Conservation (phyloP, 1,140 invertebrate genomes). For the Ips nitidus region DNA sequence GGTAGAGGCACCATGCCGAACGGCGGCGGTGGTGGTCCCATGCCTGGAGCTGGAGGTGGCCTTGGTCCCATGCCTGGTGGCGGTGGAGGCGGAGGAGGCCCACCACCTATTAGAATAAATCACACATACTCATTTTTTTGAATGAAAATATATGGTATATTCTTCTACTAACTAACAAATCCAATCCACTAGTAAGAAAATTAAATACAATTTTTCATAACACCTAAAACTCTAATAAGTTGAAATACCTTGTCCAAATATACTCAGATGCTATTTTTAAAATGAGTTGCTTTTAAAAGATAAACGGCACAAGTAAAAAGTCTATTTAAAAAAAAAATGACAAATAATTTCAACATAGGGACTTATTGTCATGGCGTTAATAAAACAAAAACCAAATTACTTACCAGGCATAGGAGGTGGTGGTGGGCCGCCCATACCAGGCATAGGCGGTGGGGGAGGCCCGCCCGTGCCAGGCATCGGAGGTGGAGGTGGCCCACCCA, state of each 20-base stretch:
- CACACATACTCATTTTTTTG: background rate
- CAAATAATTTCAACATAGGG: too few species aligned
- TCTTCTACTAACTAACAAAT: too few species aligned
- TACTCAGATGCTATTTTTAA: too few species aligned
- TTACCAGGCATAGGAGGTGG: conserved; percentile 58
- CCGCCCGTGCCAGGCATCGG: conserved; percentile 44
- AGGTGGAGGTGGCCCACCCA: conserved; percentile 54
- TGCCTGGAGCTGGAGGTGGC: conserved; percentile 52
- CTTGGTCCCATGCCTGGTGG: conserved; percentile 52
- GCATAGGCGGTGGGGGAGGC: conserved; percentile 50
- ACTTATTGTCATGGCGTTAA: too few species aligned
- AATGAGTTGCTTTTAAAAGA: too few species aligned
- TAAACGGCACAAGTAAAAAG: too few species aligned
- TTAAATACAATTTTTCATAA: too few species aligned
- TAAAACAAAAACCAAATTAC: background rate
- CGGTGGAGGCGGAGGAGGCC: conserved; percentile 50
- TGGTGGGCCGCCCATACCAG: conserved; percentile 45
- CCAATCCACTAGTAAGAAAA: too few species aligned
- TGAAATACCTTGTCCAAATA: too few species aligned
- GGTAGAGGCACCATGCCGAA: conserved; percentile 54
- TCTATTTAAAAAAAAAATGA: too few species aligned
- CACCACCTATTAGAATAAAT: conserved; percentile 46
- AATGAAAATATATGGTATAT: too few species aligned
- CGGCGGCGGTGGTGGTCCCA: conserved; percentile 53
- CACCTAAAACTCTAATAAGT: too few species aligned